Percentiles rank a stretch among this genome's conserved stretches.
These are phyloP conservation scores for Puffinus mauretanicus DNA, from an alignment of 2,113 vertebrate species.

Conservation along the genomic window DNA sequence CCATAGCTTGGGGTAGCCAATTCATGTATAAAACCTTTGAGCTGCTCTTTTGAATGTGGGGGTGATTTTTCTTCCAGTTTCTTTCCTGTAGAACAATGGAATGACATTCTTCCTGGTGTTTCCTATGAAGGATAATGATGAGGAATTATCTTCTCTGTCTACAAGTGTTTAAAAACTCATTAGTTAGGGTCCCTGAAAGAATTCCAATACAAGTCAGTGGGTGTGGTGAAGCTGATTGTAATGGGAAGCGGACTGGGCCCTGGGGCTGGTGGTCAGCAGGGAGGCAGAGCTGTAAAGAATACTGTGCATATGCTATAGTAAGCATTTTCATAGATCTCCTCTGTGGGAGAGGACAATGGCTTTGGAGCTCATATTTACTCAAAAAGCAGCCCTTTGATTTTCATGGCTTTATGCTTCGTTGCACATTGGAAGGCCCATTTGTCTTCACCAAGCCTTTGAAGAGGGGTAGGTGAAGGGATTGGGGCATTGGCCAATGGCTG, in stretches of 20 bases:
- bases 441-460: slow-evolving; percentile 46
- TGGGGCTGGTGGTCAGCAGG: slow-evolving; percentile 55
- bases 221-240: slow-evolving; percentile 54
- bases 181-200: slow-evolving; percentile 44
- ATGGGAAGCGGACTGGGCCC: slow-evolving; percentile 37
- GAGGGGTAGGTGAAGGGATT: slow-evolving; percentile 3
- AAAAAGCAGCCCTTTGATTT: slow-evolving; percentile 61
- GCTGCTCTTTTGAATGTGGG: background rate
- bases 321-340: slow-evolving; percentile 55
- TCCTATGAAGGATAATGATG: slow-evolving; percentile 41
- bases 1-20: background rate
- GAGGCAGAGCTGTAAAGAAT: slow-evolving; percentile 54
- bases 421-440: slow-evolving; percentile 52
- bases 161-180: slow-evolving; percentile 61
- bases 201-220: slow-evolving; percentile 50
- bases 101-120: slow-evolving; percentile 39
- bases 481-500: background rate
- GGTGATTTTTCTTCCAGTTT: slow-evolving; percentile 27
- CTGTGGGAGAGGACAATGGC: slow-evolving; percentile 53
- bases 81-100: slow-evolving; percentile 46
- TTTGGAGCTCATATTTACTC: slow-evolving; percentile 57
- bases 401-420: slow-evolving; percentile 43
- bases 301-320: slow-evolving; percentile 51
- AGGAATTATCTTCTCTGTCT: slow-evolving; percentile 61
- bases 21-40: background rate